Percentiles rank a stretch among this genome's conserved stretches.
Evolutionary conservation across 2,888 invertebrate species (phyloP).

Genomic region (Oligia latruncula): DNA sequence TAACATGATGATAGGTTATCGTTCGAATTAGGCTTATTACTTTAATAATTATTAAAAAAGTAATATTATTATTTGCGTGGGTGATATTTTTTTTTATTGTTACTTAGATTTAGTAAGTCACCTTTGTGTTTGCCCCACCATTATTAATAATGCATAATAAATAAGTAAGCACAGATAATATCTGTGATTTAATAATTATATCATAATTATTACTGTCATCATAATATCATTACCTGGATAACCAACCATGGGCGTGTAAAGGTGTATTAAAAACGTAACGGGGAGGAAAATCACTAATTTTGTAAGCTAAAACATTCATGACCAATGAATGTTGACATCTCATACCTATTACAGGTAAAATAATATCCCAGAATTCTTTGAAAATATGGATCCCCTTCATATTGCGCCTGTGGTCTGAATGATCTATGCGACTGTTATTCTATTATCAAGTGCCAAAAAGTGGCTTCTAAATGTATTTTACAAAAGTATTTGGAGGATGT

Average conservation of each 20-base stretch:
- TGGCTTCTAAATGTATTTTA: constrained; percentile 75
- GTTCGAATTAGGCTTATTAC: constrained; percentile 57
- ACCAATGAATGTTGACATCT: constrained; percentile 21
- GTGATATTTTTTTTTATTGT: constrained; percentile 69
- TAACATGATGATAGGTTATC: constrained; percentile 52
- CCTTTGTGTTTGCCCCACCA: constrained; percentile 72
- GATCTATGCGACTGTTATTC: constrained; percentile 58
- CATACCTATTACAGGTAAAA: constrained; percentile 22
- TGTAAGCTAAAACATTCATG: constrained; percentile 16
- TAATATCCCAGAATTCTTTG: constrained; percentile 8
- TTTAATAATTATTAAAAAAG: constrained; percentile 55
- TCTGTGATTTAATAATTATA: constrained; percentile 55
- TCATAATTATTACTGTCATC: constrained; percentile 42
- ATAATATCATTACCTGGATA: constrained; percentile 33
- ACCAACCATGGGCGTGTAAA: constrained; percentile 54
- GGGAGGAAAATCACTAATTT: neutral
- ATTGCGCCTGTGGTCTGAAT: constrained; percentile 49
- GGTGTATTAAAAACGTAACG: neutral
- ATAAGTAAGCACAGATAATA: constrained; percentile 59
- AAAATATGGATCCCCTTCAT: constrained; percentile 3
- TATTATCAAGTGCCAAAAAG: constrained; percentile 81
- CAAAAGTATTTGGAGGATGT: constrained; percentile 59
- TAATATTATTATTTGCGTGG: constrained; percentile 57
- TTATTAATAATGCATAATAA: constrained; percentile 67
- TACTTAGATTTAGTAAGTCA: constrained; percentile 73